phyloP scores from a whole-genome alignment of 2,113 vertebrate species.

The Meleagris gallopavo region DNA sequence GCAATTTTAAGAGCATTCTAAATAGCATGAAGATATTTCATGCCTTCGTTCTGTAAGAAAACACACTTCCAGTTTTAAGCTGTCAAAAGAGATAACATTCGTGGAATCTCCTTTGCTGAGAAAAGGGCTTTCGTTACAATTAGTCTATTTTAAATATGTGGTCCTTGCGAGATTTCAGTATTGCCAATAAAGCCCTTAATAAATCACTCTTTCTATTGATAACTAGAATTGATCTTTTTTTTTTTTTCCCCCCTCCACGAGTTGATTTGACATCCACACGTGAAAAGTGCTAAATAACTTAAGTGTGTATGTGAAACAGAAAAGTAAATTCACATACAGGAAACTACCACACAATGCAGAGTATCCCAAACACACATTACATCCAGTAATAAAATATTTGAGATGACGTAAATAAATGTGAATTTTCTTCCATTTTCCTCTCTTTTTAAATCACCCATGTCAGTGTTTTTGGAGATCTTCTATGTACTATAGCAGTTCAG shows the following conservation, averaged over 20 bases:
- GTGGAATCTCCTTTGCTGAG: neutral
- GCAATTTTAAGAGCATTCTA: neutral
- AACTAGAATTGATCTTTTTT: neutral
- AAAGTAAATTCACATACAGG: neutral
- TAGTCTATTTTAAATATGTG: neutral
- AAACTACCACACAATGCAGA: neutral
- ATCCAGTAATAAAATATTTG: neutral
- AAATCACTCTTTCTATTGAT: neutral
- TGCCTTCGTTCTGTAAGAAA: neutral
- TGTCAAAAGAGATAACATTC: neutral
- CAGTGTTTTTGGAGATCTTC: neutral
- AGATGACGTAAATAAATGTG: neutral
- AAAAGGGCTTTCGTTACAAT: neutral
- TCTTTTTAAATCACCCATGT: neutral
- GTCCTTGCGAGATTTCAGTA: fast-evolving
- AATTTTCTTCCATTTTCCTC: neutral
- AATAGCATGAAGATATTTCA: neutral
- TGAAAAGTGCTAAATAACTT: neutral
- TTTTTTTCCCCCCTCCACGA: neutral
- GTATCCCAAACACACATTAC: neutral
- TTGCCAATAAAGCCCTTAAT: neutral
- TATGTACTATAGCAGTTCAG: neutral
- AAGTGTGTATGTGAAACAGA: neutral
- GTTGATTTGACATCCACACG: neutral
- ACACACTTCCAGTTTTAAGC: neutral